Conservation (phyloP, 2,113 vertebrate genomes). For the Ammodramus savannarum region DNA sequence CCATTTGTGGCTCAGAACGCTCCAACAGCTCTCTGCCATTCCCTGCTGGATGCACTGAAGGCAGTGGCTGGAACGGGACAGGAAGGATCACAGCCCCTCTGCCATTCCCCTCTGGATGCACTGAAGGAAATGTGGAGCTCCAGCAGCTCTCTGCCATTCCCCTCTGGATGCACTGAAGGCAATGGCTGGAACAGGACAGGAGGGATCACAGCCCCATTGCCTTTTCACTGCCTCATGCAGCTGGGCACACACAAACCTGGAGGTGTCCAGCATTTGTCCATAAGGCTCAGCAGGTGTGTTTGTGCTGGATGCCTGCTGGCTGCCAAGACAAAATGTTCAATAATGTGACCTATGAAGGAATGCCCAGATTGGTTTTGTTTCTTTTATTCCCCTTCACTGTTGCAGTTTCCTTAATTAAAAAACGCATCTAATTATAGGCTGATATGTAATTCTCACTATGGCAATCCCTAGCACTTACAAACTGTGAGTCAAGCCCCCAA, state of each 20-base stretch:
- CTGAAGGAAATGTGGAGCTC: neutral
- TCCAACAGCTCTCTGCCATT: neutral
- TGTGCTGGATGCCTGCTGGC: neutral
- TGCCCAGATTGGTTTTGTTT: neutral
- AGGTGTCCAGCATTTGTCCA: neutral
- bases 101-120: neutral
- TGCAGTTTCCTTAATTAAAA: neutral
- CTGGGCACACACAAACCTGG: neutral
- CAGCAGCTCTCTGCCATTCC: neutral
- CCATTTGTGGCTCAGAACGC: slow-evolving; percentile 2
- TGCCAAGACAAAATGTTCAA: slow-evolving; percentile 30
- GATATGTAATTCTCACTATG: neutral
- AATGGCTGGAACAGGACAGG: neutral
- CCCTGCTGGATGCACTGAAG: neutral
- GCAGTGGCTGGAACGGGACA: neutral
- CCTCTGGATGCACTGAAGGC: neutral
- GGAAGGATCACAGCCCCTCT: neutral
- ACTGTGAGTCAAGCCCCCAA: neutral
- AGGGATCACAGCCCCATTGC: neutral
- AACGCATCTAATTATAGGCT: neutral
- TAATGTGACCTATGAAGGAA: neutral
- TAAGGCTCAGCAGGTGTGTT: slow-evolving; percentile 19
- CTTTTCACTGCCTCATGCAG: neutral
- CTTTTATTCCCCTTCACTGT: neutral
- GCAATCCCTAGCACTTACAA: slow-evolving; percentile 3